Percentiles rank a stretch among this genome's conserved stretches.
Evolutionary conservation across 2,113 vertebrate species (phyloP).

Genomic region (Hemiprocne comata): DNA sequence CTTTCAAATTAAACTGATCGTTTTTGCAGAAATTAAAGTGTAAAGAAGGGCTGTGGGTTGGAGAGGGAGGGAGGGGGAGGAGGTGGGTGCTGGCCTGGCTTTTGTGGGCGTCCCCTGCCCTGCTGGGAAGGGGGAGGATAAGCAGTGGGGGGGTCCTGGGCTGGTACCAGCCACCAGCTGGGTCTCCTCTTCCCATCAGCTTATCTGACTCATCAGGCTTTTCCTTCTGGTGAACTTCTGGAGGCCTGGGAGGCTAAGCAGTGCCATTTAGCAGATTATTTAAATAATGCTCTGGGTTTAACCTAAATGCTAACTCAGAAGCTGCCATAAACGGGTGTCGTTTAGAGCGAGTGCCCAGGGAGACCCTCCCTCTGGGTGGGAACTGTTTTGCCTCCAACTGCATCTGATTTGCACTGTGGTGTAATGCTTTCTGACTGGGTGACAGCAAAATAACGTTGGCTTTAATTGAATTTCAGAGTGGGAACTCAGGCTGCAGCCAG

Average conservation of each 20-base stretch:
- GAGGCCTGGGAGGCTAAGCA: background rate
- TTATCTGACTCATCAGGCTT: background rate
- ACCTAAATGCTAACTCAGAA: background rate
- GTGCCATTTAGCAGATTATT: background rate
- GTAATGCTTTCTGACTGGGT: background rate
- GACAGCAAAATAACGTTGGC: background rate
- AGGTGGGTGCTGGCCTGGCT: background rate
- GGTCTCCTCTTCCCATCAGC: background rate
- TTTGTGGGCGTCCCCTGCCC: background rate
- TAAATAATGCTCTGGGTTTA: background rate
- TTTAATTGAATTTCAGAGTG: background rate
- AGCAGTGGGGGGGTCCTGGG: background rate
- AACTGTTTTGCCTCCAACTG: background rate
- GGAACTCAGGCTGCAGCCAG: background rate
- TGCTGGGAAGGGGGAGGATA: background rate
- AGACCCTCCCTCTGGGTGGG: background rate
- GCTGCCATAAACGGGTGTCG: rapidly evolving
- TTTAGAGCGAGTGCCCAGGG: background rate
- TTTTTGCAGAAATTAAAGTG: background rate
- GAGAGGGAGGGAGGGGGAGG: background rate
- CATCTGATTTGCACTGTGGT: rapidly evolving
- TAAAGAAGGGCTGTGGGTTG: background rate
- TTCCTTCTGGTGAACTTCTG: background rate
- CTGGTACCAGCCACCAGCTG: background rate
- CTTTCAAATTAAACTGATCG: constrained; percentile 35